Evolutionary conservation across 2,113 vertebrate species (phyloP).

Genomic region (Pica pica): DNA sequence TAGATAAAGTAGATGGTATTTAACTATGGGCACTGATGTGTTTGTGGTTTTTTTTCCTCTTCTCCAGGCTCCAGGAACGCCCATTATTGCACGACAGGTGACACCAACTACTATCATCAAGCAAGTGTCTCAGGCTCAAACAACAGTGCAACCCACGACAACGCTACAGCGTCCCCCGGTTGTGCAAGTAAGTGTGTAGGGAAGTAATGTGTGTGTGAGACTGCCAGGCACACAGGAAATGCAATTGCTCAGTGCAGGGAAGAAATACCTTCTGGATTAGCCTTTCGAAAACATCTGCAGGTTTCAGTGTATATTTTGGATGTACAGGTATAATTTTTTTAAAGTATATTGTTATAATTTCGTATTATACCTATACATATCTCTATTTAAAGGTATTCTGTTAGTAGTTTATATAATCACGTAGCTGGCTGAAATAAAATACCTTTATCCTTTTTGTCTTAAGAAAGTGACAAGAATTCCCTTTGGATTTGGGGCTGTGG

Average conservation of each 20-base stretch:
- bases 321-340: not conserved
- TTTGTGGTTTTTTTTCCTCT: not conserved
- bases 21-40: not conserved
- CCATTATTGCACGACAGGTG: slow-evolving; percentile 84
- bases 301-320: not conserved
- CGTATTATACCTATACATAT: not conserved
- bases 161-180: slow-evolving; percentile 87
- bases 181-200: slow-evolving; percentile 80
- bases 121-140: slow-evolving; percentile 85
- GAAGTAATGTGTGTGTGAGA: accelerated
- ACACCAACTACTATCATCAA: slow-evolving; percentile 90
- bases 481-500: not conserved
- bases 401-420: not conserved
- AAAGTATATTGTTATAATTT: not conserved
- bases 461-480: not conserved
- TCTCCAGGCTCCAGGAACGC: slow-evolving; percentile 83
- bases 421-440: not conserved
- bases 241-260: not conserved
- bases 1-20: not conserved
- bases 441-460: not conserved
- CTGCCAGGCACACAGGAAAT: not conserved
- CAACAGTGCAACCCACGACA: slow-evolving; percentile 81
- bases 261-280: not conserved
- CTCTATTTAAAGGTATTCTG: not conserved
- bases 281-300: not conserved